Base-by-base conservation (phyloP, 2,113 vertebrate genomes). In the Megaceryle maxima region DNA sequence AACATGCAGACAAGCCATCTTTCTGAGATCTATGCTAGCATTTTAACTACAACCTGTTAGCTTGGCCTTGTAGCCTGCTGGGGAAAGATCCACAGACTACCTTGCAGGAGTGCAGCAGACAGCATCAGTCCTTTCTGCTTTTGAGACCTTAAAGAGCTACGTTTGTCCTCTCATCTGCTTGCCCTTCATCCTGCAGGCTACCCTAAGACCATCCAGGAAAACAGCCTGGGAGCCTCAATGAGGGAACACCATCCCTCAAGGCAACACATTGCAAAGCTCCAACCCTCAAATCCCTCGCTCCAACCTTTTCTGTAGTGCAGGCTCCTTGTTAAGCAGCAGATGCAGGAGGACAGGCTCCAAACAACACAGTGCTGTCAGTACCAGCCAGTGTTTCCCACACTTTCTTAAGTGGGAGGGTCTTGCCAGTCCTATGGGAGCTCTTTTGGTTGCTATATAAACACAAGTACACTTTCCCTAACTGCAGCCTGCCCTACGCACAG, bases 401-500 rank as follows among this genome's bases (percentile, higher is more conserved):
- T 77, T 73, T 24, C 76, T 37, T 21, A 9, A 5, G 29, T 5
- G 11, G 14, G 63, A 51, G n/a, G 15, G 5, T 28, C 35, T 24
- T 26, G 9, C 48, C 53, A n/a, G n/a, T n/a, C 62, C 59, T 39
- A 3, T 2, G 7, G 60, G 48, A 60, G 87, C 37, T 67, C n/a
- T 68, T 12, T 2, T 1, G 19, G 41, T 2, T 62, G 57, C 25
- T 55, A 4, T 53, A 86, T 13, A 63, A 78, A 51, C 37, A 33
- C 5, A 2, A 79, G 10, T 6, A 6, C 62, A 56, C 10, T 28
- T n/a, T 50, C 25, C 41, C 43, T 67, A 63, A 41, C 17, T 14
- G 29, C 60, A 81, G 73, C 43, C 75, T 88, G 64, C 12, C 16
- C 50, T 1, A 0, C 3, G 25, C 56, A 41, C 0, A 0, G 37